A percentile compares a stretch with the other conserved stretches of the same genome.
These are phyloP conservation scores for Octodonta nipae DNA, from an alignment of 2,888 invertebrate species.

Conservation along the genomic window DNA sequence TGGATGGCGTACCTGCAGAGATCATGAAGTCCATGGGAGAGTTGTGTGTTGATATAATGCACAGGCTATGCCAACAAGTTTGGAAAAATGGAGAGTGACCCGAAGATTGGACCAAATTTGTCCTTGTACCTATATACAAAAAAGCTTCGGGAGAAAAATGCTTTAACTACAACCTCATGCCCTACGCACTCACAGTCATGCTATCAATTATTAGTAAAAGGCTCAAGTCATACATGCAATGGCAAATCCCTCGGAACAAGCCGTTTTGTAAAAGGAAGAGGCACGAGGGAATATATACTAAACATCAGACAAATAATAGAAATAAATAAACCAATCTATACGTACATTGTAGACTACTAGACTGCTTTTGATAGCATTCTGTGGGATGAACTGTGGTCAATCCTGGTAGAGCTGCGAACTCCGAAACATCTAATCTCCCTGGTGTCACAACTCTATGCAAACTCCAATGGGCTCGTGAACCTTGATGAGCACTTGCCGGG, in stretches of 20 bases:
- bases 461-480: background rate
- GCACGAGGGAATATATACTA: background rate
- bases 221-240: background rate
- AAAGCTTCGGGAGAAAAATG: background rate
- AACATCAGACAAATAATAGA: conserved; percentile 1
- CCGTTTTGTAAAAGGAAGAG: background rate
- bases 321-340: background rate
- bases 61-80: background rate
- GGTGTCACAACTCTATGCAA: background rate
- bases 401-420: background rate
- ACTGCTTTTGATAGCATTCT: background rate
- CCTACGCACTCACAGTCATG: background rate
- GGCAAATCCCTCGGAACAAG: background rate
- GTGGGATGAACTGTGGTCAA: background rate
- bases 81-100: background rate
- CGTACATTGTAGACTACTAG: background rate
- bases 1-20: background rate
- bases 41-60: background rate
- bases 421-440: background rate
- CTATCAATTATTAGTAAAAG: background rate
- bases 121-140: background rate
- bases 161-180: background rate
- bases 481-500: background rate
- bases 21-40: background rate
- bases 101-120: background rate